Base-by-base conservation (phyloP, 2,797 vertebrate species). In the Myotis pilosus region DNA sequence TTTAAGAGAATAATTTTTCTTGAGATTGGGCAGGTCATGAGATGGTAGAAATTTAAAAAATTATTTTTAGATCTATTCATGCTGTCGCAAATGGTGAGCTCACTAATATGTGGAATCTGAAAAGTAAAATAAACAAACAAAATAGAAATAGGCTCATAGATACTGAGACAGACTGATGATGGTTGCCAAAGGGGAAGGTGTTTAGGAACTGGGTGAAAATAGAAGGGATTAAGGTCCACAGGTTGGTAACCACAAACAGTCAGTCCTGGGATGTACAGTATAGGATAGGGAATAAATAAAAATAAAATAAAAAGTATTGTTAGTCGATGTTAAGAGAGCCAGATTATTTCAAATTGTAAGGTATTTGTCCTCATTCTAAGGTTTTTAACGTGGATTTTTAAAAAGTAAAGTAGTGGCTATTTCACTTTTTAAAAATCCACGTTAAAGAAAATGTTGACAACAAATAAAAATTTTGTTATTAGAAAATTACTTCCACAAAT, bases 1-100 rank as follows among this genome's bases (percentile, higher is more conserved):
- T 86, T 97, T 93, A 57, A 86, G 36, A 92, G 79, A 83, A 71
- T 88, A 93, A 88, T 88, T 82, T 84, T 92, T 91, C 33, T 47
- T 41, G 51, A 20, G 69, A 72, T 66, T 81, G 72, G 68, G 57
- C 47, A 41, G 72, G 25, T 17, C 76, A 82, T 71, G 51, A 84
- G 69, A 95, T 20, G 36, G 69, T 76, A 60, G 76, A 86, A 30
- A 83, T 86, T 74, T 89, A 23, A 71, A 71, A 23, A 81, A 82
- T 94, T 94, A 86, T 94, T 89, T 96, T 90, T 72, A 66, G 25
- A n/a, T 53, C n/a, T 33, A 55, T 55, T n/a, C 20, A 78, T 36
- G 20, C 13, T 78, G n/a, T 55, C n/a, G 23, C 51, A 36, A 36
- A 78, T 55, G 75, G 20, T 78, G 75, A 55, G 9, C 53, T 78